Percentiles rank a stretch among this genome's conserved stretches.
These are phyloP conservation scores for Ptyas mucosa DNA, from an alignment of 2,113 vertebrate genomes.

Conservation along the genomic window DNA sequence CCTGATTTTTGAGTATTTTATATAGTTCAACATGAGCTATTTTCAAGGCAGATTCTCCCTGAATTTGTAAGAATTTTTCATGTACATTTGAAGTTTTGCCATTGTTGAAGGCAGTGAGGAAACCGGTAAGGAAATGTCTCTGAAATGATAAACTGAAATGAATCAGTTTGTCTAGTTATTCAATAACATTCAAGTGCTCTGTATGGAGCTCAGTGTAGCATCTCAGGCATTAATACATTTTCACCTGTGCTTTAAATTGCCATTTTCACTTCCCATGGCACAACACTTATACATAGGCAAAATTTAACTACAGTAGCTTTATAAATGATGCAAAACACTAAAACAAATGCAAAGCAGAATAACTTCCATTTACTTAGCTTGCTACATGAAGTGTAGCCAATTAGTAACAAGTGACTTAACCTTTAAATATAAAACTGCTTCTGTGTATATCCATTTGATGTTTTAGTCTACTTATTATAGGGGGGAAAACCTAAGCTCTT, in stretches of 20 bases:
- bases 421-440: neutral
- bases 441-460: neutral
- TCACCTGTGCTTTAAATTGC: neutral
- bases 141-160: neutral
- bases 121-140: neutral
- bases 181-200: neutral
- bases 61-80: neutral
- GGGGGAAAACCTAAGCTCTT: fast-evolving
- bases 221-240: neutral
- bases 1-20: neutral
- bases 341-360: neutral
- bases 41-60: neutral
- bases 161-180: neutral
- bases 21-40: neutral
- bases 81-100: neutral
- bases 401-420: neutral
- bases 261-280: neutral
- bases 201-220: neutral
- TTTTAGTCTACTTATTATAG: neutral
- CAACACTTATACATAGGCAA: neutral
- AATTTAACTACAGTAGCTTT: neutral
- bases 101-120: neutral
- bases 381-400: neutral
- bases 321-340: neutral
- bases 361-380: neutral